Conservation (phyloP, 1,140 invertebrate genomes). For the Andricus grossulariae region DNA sequence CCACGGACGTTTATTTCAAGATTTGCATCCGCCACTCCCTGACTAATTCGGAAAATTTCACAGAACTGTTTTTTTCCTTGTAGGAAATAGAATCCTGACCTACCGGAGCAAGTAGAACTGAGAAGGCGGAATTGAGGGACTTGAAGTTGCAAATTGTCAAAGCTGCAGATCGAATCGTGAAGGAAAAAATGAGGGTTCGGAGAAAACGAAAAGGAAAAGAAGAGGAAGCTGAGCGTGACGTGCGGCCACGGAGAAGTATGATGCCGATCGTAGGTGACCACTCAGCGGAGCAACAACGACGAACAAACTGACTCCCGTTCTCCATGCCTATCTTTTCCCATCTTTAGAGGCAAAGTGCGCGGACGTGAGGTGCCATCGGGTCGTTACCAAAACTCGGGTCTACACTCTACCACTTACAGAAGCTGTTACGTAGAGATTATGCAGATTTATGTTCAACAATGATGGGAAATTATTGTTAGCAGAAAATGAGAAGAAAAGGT, state of each 20-base stretch:
- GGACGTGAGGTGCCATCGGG: background rate
- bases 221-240: background rate
- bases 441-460: background rate
- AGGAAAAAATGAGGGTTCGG: constrained; percentile 19
- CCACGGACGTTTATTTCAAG: no score
- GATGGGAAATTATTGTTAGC: background rate
- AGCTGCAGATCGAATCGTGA: background rate
- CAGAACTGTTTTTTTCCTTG: no score
- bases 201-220: background rate
- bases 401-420: background rate
- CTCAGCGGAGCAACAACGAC: constrained; percentile 6
- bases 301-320: constrained; percentile 21
- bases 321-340: background rate
- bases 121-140: no score
- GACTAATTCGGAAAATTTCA: no score
- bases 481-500: background rate
- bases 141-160: no score
- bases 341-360: constrained; percentile 1
- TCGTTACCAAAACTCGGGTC: background rate
- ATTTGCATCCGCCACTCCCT: no score
- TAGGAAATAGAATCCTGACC: no score
- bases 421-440: background rate
- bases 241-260: constrained; percentile 5
- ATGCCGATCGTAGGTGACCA: constrained; percentile 4
- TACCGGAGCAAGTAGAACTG: no score